phyloP scores from a whole-genome alignment of 1,140 invertebrate species.

The Diabrotica virgifera region DNA sequence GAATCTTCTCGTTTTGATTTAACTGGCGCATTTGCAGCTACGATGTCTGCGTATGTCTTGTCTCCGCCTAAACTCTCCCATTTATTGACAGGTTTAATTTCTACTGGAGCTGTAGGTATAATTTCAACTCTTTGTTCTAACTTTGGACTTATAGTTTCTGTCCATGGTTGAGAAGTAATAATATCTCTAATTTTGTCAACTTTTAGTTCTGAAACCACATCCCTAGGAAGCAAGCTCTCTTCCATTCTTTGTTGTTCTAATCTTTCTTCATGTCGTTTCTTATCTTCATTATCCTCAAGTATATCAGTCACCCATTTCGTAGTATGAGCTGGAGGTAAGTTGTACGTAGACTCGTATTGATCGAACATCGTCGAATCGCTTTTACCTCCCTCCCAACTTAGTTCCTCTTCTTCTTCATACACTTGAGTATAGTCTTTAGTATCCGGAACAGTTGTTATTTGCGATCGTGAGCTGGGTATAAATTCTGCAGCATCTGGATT shows the following conservation, averaged over 20 bases:
- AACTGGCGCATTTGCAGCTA: slow-evolving; percentile 40
- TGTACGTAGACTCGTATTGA: slow-evolving; percentile 29
- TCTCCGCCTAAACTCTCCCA: slow-evolving; percentile 51
- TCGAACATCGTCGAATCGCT: slow-evolving; percentile 9
- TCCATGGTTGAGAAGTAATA: neutral
- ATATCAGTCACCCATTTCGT: slow-evolving; percentile 42
- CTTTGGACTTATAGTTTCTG: neutral
- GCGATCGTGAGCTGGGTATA: slow-evolving; percentile 33
- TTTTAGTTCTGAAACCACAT: slow-evolving; percentile 32
- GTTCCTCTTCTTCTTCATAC: slow-evolving; percentile 19
- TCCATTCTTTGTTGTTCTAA: slow-evolving; percentile 27
- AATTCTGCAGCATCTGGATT: slow-evolving; percentile 47
- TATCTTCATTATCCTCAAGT: slow-evolving; percentile 12
- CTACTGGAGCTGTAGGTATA: neutral
- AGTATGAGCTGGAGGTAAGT: slow-evolving; percentile 34
- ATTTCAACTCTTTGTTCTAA: too few species aligned
- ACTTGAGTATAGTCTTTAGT: neutral
- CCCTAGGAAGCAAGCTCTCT: slow-evolving; percentile 33
- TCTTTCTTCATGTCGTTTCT: slow-evolving; percentile 21
- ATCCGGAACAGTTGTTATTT: neutral
- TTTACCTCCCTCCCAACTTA: slow-evolving; percentile 32
- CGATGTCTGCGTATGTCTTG: slow-evolving; percentile 60
- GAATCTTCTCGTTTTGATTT: neutral
- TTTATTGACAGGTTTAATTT: slow-evolving; percentile 25
- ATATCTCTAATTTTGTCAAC: slow-evolving; percentile 16